These are phyloP conservation scores for Pentalonia nigronervosa DNA, from an alignment of 1,140 invertebrate genomes.

Conservation along the genomic window DNA sequence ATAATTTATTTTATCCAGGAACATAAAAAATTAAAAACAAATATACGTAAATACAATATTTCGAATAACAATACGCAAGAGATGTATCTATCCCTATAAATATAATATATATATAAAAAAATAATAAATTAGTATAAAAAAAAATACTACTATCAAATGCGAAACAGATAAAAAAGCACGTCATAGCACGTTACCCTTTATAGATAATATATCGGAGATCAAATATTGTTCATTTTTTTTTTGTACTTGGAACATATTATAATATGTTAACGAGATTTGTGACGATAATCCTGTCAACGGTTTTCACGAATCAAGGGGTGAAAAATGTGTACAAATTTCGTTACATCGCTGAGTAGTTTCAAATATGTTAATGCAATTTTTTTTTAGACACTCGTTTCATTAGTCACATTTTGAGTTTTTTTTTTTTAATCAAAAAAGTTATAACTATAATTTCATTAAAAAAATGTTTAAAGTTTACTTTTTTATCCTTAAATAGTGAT, in stretches of 20 bases:
- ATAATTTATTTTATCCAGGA: neutral
- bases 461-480: neutral
- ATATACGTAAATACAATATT: neutral
- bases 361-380: neutral
- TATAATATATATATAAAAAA: neutral
- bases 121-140: neutral
- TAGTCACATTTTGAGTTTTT: neutral
- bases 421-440: neutral
- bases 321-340: neutral
- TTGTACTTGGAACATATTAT: neutral
- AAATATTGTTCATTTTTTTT: neutral
- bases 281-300: neutral
- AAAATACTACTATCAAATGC: neutral
- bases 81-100: neutral
- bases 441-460: neutral
- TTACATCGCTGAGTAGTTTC: neutral
- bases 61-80: neutral
- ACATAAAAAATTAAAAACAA: conserved; percentile 9
- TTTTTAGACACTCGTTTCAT: neutral
- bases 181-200: neutral
- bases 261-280: neutral
- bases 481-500: neutral
- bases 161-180: neutral
- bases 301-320: neutral
- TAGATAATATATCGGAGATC: neutral